These are phyloP conservation scores for Sigmodon hispidus DNA, from an alignment of 2,113 vertebrate genomes.

Conservation along the genomic window DNA sequence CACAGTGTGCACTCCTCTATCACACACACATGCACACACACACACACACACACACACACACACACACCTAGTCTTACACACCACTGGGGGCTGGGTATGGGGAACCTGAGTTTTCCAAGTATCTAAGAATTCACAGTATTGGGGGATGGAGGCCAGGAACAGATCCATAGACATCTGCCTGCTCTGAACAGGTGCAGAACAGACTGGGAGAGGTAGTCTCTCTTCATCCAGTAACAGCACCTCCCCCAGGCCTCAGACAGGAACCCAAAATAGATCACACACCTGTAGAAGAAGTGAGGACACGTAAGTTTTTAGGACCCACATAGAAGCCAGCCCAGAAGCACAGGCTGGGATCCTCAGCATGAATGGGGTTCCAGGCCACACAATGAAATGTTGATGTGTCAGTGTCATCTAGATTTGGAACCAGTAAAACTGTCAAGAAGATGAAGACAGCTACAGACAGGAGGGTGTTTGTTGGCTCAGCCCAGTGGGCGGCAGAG, in stretches of 20 bases:
- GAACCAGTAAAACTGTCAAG: neutral
- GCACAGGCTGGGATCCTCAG: fast-evolving
- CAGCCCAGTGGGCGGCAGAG: neutral
- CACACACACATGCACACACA: too few species aligned
- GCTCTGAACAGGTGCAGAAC: neutral
- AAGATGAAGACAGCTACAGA: neutral
- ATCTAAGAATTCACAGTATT: neutral
- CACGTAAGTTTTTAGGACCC: fast-evolving
- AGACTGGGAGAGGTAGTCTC: neutral
- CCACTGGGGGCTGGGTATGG: neutral
- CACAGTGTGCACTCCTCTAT: neutral
- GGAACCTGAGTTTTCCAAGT: neutral
- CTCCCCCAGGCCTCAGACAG: neutral
- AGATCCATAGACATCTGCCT: neutral
- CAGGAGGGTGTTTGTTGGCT: too few species aligned
- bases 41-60: too few species aligned
- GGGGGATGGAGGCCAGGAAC: neutral
- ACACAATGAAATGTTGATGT: neutral
- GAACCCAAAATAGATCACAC: fast-evolving
- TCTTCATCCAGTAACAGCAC: fast-evolving
- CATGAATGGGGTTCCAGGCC: fast-evolving
- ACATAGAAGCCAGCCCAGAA: fast-evolving
- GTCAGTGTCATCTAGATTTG: neutral
- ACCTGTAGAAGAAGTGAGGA: fast-evolving
- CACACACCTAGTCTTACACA: neutral